A percentile compares a stretch with the other conserved stretches of the same genome.
Evolutionary conservation across 1,140 invertebrate species (phyloP).

Genomic region (Neuroterus valhalla): DNA sequence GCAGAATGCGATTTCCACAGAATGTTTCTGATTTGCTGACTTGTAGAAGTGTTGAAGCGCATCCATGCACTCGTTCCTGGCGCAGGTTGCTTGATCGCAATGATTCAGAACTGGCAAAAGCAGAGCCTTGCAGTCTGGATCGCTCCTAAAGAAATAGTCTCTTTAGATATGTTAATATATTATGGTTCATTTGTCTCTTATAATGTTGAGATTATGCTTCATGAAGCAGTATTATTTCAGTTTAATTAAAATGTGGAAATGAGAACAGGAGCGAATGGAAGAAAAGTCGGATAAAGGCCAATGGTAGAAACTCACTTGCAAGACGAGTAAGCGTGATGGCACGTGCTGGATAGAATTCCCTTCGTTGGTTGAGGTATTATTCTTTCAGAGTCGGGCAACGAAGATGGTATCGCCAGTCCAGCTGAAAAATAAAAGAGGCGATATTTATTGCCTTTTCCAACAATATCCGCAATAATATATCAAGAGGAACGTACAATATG

Average conservation of each 20-base stretch:
- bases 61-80: conserved; percentile 89
- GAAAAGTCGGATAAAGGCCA: conserved; percentile 29
- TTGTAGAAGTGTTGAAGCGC: conserved; percentile 90
- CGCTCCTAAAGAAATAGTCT: conserved; percentile 76
- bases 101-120: conserved; percentile 87
- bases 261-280: conserved; percentile 9
- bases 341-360: conserved; percentile 69
- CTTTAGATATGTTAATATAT: conserved; percentile 46
- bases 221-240: conserved; percentile 27
- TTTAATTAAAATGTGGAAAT: conserved; percentile 38
- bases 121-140: conserved; percentile 84
- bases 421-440: conserved; percentile 42
- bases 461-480: conserved; percentile 9
- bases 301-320: conserved; percentile 70
- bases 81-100: conserved; percentile 85
- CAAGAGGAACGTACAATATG: conserved; percentile 3
- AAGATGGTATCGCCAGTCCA: conserved; percentile 52
- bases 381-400: conserved; percentile 62
- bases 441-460: conserved; percentile 16
- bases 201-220: conserved; percentile 24
- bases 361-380: conserved; percentile 65
- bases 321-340: conserved; percentile 70
- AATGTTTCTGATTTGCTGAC: conserved; percentile 84
- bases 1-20: conserved; percentile 92
- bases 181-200: conserved; percentile 40